Evolutionary conservation across 2,888 invertebrate genomes (phyloP), one percentile per base, ranked within the genome.

Genomic region (Calliphora vomitoria): DNA sequence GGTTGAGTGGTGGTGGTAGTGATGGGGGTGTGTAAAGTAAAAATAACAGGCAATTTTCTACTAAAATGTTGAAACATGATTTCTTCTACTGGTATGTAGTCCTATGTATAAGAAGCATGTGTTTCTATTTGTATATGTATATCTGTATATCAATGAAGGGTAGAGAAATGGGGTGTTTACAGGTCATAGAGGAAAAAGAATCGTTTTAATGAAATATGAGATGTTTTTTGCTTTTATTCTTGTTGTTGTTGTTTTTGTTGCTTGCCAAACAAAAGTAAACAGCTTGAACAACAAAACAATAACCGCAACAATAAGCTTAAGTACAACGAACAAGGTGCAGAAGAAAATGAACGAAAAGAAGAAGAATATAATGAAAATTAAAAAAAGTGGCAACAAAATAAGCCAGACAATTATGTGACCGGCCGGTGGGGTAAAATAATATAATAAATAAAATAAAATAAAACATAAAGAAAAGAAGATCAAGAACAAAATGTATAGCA

Each of bases 151-250:
- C 35, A 4, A 31, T 31, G 31, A 31, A 31, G 31, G 31, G 31
- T 31, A 31, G 31, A 71, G 83, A 68, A 80, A 72, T 68, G 72
- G 81, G 87, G 81, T 87, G 87, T 87, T 87, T 84, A 72, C 80
- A 84, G 87, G 87, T 83, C 86, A 86, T 86, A 82, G 79, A 79
- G 64, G 58, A 76, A 66, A 69, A 62, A 47, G 35, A 76, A 83
- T 62, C 53, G 83, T 85, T 89, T 88, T 85, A 89, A 88, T 89
- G 89, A 86, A 89, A 89, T 84, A 82, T 76, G 88, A 89, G 88
- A 88, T 87, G 83, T 88, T 87, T n/a, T 87, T 74, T 84, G 82
- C 64, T 86, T 81, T 83, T 86, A 69, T 31, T 60, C 11, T 62
- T 81, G 62, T 13, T 50, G 3, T 53, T 50, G 3, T 53, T 75